Evolutionary conservation across 2,797 vertebrate genomes (phyloP).

Genomic region (Coendou prehensilis): DNA sequence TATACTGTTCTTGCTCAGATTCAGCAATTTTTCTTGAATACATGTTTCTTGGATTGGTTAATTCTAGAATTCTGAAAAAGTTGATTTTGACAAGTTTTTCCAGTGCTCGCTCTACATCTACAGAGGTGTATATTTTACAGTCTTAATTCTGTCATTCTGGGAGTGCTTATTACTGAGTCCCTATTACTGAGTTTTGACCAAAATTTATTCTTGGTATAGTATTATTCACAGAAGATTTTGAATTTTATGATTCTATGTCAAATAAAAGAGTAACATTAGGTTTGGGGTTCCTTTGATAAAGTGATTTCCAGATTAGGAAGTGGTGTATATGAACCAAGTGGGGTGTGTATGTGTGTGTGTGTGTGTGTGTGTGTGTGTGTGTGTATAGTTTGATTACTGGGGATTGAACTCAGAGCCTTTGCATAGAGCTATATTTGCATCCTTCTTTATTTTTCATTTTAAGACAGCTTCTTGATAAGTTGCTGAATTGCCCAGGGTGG

Average conservation of each 20-base stretch:
- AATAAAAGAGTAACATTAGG: background rate
- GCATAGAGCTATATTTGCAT: background rate
- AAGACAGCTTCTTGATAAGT: background rate
- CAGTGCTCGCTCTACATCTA: background rate
- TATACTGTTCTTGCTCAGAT: background rate
- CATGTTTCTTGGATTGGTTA: background rate
- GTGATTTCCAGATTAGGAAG: background rate
- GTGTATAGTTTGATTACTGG: background rate
- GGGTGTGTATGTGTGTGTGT: fast-evolving
- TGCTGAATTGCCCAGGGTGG: background rate
- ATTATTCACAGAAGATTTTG: conserved; percentile 16
- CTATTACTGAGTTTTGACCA: background rate
- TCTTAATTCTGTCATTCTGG: background rate
- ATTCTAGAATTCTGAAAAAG: background rate
- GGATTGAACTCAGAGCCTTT: background rate
- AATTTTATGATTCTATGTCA: background rate
- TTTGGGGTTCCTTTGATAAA: background rate
- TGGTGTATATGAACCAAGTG: no score
- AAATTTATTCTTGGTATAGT: conserved; percentile 13
- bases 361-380: background rate
- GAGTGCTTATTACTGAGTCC: background rate
- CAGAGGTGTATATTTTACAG: background rate
- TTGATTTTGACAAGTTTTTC: background rate
- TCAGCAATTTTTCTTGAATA: conserved; percentile 9
- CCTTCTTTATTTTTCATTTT: background rate